Percentiles rank a stretch among this genome's conserved stretches.
Evolutionary conservation across 2,888 invertebrate species (phyloP).

Genomic region (Rhingia rostrata): DNA sequence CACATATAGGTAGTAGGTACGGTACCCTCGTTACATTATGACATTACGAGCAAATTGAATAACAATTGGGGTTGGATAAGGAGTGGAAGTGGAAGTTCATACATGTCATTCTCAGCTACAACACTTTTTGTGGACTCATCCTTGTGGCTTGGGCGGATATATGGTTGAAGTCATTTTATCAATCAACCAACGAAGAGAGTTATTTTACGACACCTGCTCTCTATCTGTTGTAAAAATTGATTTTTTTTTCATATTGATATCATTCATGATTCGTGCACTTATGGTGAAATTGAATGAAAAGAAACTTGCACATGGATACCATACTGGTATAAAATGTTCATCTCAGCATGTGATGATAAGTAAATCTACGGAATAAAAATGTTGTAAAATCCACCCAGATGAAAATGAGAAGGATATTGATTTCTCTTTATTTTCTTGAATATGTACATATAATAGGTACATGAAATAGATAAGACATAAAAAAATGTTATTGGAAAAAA

Average conservation of each 20-base stretch:
- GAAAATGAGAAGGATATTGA: not conserved
- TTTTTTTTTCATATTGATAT: constrained; percentile 2
- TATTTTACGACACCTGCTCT: constrained; percentile 7
- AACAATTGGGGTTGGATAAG: constrained; percentile 40
- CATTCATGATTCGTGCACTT: constrained; percentile 4
- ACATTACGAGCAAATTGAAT: constrained; percentile 53
- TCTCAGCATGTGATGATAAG: not conserved
- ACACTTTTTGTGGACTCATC: constrained; percentile 1
- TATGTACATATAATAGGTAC: too few species aligned
- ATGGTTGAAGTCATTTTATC: constrained; percentile 12
- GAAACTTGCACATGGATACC: not conserved
- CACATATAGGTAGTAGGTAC: not conserved
- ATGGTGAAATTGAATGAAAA: not conserved
- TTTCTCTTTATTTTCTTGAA: not conserved
- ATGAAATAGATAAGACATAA: too few species aligned
- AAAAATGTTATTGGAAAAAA: too few species aligned
- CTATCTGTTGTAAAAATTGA: constrained; percentile 1
- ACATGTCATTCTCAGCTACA: constrained; percentile 4
- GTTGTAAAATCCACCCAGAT: not conserved
- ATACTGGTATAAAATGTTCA: not conserved
- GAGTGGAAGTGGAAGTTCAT: constrained; percentile 4
- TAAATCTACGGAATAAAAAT: not conserved
- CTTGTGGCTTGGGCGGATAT: not conserved
- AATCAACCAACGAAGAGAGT: constrained; percentile 8
- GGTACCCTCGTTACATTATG: constrained; percentile 31